phyloP scores from a whole-genome alignment of 2,888 invertebrate species.

The Neocrepidodera transversa region DNA sequence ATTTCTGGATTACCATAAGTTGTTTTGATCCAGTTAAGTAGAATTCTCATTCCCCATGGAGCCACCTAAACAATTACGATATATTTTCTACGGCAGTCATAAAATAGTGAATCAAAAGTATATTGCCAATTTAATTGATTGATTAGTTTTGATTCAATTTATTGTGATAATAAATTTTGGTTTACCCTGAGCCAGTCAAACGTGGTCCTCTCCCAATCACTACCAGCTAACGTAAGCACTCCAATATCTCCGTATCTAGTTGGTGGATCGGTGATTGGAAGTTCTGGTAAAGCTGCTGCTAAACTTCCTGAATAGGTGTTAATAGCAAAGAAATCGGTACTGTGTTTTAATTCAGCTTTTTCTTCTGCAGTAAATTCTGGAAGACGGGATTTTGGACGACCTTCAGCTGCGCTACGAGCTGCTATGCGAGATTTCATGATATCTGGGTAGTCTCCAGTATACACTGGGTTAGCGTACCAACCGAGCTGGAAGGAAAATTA shows the following conservation, averaged over 20 bases:
- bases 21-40: slow-evolving; percentile 59
- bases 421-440: slow-evolving; percentile 68
- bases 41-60: slow-evolving; percentile 65
- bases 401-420: slow-evolving; percentile 66
- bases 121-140: no score
- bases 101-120: no score
- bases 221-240: slow-evolving; percentile 25
- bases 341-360: slow-evolving; percentile 65
- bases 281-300: slow-evolving; percentile 49
- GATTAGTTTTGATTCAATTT: no score
- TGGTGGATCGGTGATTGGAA: slow-evolving; percentile 15
- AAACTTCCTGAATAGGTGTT: slow-evolving; percentile 75
- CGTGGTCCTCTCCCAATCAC: slow-evolving; percentile 36
- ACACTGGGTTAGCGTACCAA: slow-evolving; percentile 65
- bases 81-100: no score
- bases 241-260: slow-evolving; percentile 48
- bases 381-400: slow-evolving; percentile 67
- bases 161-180: no score
- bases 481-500: slow-evolving; percentile 42
- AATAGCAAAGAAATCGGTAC: slow-evolving; percentile 76
- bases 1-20: slow-evolving; percentile 62
- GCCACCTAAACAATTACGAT: no score
- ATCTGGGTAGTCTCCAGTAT: slow-evolving; percentile 71
- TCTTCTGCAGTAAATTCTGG: slow-evolving; percentile 69
- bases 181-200: slow-evolving; percentile 37